Evolutionary conservation across 2,888 invertebrate genomes (phyloP).

Genomic region (Halictus ligatus): DNA sequence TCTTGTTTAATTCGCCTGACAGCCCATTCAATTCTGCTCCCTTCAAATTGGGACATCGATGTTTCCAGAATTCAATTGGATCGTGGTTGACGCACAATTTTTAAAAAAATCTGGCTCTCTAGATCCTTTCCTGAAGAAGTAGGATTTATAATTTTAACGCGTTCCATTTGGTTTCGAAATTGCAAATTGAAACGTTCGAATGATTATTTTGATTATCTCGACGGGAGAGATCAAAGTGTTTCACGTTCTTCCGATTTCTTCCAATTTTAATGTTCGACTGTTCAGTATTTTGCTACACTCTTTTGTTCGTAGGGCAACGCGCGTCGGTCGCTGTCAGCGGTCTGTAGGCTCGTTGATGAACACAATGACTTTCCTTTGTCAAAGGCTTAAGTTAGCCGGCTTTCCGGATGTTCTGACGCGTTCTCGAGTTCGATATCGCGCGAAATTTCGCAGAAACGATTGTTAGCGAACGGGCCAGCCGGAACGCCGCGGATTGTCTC

Average conservation of each 20-base stretch:
- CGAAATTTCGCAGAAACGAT: slow-evolving; percentile 1
- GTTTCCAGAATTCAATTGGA: not conserved
- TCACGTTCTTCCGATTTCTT: not conserved
- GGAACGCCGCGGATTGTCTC: not conserved
- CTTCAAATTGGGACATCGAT: not conserved
- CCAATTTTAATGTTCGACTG: not conserved
- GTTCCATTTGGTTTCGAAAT: too few relatives aligned
- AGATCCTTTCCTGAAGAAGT: too few relatives aligned
- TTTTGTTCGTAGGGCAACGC: not conserved
- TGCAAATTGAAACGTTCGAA: too few relatives aligned
- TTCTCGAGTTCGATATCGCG: not conserved
- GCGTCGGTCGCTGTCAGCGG: not conserved
- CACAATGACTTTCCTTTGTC: not conserved
- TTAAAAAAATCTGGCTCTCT: not conserved
- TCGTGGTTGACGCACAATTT: not conserved
- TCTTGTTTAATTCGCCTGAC: not conserved
- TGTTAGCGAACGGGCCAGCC: not conserved
- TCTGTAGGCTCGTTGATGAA: not conserved
- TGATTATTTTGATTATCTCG: too few relatives aligned
- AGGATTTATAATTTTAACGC: too few relatives aligned
- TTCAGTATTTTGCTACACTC: not conserved
- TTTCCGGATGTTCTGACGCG: not conserved
- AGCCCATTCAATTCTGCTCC: not conserved
- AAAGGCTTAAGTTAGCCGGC: not conserved
- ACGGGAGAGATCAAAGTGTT: not conserved